A percentile compares a stretch with the other conserved stretches of the same genome.
Evolutionary conservation across 1,140 invertebrate species (phyloP).

Genomic region (Caenorhabditis latens): DNA sequence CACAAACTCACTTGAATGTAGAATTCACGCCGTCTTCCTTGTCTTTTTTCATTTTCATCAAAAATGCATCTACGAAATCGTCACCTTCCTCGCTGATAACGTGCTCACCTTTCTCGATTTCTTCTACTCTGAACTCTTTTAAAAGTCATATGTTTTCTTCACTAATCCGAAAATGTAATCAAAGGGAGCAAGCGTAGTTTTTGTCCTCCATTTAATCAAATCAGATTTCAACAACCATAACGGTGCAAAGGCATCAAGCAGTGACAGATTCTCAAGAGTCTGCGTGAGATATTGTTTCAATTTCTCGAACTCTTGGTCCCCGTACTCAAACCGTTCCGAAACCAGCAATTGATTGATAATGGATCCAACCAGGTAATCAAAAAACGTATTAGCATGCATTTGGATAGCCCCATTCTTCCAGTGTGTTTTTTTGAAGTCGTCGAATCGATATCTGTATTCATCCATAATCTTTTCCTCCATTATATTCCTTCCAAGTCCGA

Average conservation of each 20-base stretch:
- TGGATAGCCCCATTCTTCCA: neutral
- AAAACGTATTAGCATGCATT: neutral
- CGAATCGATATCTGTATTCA: constrained; percentile 50
- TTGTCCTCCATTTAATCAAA: constrained; percentile 8
- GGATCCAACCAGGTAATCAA: constrained; percentile 57
- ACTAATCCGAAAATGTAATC: constrained; percentile 6
- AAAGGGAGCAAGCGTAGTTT: constrained; percentile 29
- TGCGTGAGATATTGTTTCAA: constrained; percentile 31
- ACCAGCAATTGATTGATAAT: constrained; percentile 71
- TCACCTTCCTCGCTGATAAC: constrained; percentile 77
- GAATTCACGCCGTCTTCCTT: constrained; percentile 23
- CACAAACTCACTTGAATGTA: neutral
- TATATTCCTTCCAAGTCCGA: constrained; percentile 64
- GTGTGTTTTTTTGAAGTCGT: constrained; percentile 33
- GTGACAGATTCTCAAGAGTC: neutral
- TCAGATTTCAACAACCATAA: constrained; percentile 1
- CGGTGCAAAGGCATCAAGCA: neutral
- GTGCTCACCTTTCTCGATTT: constrained; percentile 68
- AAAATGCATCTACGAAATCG: constrained; percentile 80
- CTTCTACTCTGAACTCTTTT: constrained; percentile 25
- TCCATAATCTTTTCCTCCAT: constrained; percentile 65
- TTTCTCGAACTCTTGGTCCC: constrained; percentile 39
- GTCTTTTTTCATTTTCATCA: constrained; percentile 78
- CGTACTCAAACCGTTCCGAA: constrained; percentile 72
- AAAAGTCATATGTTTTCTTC: neutral